Conservation (phyloP, 2,797 vertebrate genomes). For the Lateolabrax maculatus region DNA sequence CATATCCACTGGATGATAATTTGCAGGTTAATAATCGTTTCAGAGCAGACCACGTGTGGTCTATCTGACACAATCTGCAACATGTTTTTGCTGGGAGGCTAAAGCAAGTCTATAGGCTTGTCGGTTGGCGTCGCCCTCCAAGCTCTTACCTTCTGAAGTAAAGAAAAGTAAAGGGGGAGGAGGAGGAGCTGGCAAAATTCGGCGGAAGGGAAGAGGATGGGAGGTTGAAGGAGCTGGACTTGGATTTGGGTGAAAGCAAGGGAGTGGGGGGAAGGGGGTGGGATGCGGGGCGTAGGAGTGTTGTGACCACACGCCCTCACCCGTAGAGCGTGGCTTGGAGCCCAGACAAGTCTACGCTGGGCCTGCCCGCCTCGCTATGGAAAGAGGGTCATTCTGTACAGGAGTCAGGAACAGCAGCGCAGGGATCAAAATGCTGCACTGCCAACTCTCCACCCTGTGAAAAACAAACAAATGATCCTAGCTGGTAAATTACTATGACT, state of each 20-base stretch:
- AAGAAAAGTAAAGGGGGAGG: slow-evolving; percentile 3
- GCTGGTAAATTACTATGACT: slow-evolving; percentile 56
- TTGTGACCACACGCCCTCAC: slow-evolving; percentile 76
- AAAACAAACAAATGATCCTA: slow-evolving; percentile 71
- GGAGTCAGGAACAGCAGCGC: slow-evolving; percentile 75
- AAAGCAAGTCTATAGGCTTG: background rate
- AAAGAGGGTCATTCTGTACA: slow-evolving; percentile 70
- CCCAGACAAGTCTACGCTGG: slow-evolving; percentile 71
- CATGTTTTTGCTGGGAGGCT: background rate
- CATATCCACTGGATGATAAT: background rate
- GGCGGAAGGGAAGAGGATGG: slow-evolving; percentile 47
- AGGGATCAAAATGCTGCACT: slow-evolving; percentile 61
- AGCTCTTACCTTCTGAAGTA: background rate
- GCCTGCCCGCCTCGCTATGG: slow-evolving; percentile 56
- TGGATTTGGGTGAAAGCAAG: slow-evolving; percentile 39
- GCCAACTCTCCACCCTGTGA: slow-evolving; percentile 73
- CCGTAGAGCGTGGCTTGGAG: slow-evolving; percentile 76
- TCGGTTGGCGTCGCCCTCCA: background rate
- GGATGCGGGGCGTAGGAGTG: slow-evolving; percentile 47
- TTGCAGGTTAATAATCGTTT: slow-evolving; percentile 9
- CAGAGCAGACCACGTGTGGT: background rate
- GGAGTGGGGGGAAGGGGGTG: slow-evolving; percentile 9
- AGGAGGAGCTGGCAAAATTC: slow-evolving; percentile 2
- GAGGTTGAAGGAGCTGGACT: slow-evolving; percentile 40
- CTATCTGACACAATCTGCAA: background rate